Percentiles rank a stretch among this genome's conserved stretches.
phyloP scores from a whole-genome alignment of 2,113 vertebrate species.

The Bostrychus sinensis region DNA sequence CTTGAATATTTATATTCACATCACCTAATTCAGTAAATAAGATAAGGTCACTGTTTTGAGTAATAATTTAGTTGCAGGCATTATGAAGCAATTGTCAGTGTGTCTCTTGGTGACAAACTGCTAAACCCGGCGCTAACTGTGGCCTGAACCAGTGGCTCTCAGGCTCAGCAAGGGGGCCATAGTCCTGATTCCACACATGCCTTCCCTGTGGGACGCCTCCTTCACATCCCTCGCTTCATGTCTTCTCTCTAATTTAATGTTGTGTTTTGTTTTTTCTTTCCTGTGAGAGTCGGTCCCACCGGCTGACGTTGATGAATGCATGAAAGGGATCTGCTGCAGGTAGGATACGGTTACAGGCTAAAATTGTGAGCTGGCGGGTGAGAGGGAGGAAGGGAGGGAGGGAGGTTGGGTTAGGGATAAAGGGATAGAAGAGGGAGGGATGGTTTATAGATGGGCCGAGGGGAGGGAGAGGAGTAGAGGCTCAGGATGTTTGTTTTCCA shows the following conservation, averaged over 20 bases:
- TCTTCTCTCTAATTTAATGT: slow-evolving; percentile 65
- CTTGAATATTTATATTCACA: no score
- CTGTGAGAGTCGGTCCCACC: slow-evolving; percentile 75
- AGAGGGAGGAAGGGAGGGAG: no score
- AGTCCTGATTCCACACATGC: slow-evolving; percentile 66
- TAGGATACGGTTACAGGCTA: slow-evolving; percentile 85
- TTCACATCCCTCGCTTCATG: slow-evolving; percentile 36
- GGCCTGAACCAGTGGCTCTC: slow-evolving; percentile 51
- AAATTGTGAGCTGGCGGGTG: slow-evolving; percentile 55
- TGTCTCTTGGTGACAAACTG: not conserved
- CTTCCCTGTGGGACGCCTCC: slow-evolving; percentile 62
- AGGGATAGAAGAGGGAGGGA: slow-evolving; percentile 68
- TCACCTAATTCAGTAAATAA: no score
- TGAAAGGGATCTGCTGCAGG: slow-evolving; percentile 85
- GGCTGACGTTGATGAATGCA: slow-evolving; percentile 87
- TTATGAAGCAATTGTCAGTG: not conserved
- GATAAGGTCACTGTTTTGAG: not conserved
- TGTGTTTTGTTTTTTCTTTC: slow-evolving; percentile 65
- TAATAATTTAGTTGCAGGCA: not conserved
- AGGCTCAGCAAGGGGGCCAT: slow-evolving; percentile 58
- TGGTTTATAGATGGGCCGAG: slow-evolving; percentile 69
- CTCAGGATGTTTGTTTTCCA: slow-evolving; percentile 86
- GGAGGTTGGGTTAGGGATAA: slow-evolving; percentile 50
- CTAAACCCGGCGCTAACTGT: slow-evolving; percentile 1
- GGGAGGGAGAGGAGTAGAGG: slow-evolving; percentile 65